Percentiles rank a stretch among this genome's conserved stretches.
Evolutionary conservation across 2,113 vertebrate species (phyloP).

Genomic region (Myiagra hebetior): DNA sequence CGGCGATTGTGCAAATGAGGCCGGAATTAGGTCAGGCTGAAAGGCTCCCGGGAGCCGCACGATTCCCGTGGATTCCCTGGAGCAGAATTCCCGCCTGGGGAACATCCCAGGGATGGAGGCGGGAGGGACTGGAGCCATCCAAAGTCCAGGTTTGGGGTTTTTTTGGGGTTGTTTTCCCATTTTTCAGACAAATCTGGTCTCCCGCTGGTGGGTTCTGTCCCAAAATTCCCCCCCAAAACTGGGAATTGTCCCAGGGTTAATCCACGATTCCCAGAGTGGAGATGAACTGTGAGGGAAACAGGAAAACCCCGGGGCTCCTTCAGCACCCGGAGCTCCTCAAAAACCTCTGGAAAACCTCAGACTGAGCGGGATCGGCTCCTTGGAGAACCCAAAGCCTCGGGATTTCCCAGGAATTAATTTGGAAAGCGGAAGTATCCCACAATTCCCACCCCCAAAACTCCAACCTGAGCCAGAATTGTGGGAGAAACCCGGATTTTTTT

Average conservation of each 20-base stretch:
- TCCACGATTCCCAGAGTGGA: fast-evolving
- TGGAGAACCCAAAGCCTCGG: not conserved
- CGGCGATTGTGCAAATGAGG: not conserved
- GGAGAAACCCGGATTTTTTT: not conserved
- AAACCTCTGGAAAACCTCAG: not conserved
- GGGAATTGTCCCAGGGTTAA: not conserved
- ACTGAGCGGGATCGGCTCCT: fast-evolving
- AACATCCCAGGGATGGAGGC: fast-evolving
- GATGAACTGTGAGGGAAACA: not conserved
- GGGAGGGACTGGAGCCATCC: fast-evolving
- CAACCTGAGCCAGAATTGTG: not conserved
- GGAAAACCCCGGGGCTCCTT: not conserved
- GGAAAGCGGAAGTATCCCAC: fast-evolving
- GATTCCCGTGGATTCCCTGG: not conserved
- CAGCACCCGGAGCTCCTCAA: not conserved
- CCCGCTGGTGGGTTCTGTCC: fast-evolving
- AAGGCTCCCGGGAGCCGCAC: fast-evolving
- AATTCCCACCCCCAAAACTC: not conserved
- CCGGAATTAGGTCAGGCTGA: conserved; percentile 5
- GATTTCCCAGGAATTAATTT: fast-evolving
- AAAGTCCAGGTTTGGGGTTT: not conserved
- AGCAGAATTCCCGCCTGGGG: fast-evolving
- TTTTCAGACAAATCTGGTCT: not conserved
- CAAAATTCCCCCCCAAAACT: not conserved
- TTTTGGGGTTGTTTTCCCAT: not conserved